Evolutionary conservation across 2,888 invertebrate species (phyloP).

Genomic region (Cataglyphis albicans): DNA sequence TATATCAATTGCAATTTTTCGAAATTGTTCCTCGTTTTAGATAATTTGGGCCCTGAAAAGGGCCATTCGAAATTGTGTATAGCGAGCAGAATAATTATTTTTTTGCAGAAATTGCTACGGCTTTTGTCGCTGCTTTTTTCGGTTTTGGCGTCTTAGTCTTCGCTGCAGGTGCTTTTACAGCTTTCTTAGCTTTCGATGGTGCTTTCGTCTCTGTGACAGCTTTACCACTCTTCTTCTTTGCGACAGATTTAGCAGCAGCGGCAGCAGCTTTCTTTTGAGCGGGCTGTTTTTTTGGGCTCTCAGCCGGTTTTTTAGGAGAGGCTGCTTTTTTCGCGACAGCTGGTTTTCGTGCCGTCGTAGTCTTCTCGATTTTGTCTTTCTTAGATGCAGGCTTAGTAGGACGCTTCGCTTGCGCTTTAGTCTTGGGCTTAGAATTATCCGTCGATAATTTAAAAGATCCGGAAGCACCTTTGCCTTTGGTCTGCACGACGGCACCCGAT

Average conservation of each 20-base stretch:
- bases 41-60: conserved; percentile 72
- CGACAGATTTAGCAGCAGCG: conserved; percentile 12
- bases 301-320: conserved; percentile 45
- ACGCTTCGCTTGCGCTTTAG: conserved; percentile 43
- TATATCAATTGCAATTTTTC: conserved; percentile 18
- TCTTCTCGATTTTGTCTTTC: conserved; percentile 56
- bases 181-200: conserved; percentile 65
- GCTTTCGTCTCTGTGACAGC: conserved; percentile 42
- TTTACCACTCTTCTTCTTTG: conserved; percentile 22
- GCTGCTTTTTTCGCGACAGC: conserved; percentile 64
- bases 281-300: conserved; percentile 74
- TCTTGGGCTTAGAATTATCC: conserved; percentile 41
- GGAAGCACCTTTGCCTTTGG: conserved; percentile 88
- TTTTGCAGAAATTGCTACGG: conserved; percentile 65
- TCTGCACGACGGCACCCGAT: conserved; percentile 87
- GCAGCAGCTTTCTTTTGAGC: conserved; percentile 78
- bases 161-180: conserved; percentile 76
- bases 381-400: conserved; percentile 45
- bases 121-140: conserved; percentile 75
- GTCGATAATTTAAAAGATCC: conserved; percentile 86
- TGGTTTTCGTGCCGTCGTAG: conserved; percentile 64
- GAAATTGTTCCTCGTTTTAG: conserved; percentile 22
- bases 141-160: conserved; percentile 85
- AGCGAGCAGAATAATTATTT: conserved; percentile 62
- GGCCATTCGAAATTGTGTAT: conserved; percentile 67